A percentile compares a stretch with the other conserved stretches of the same genome.
Conservation (phyloP, 2,888 invertebrate species). For the Chalcosyrphus nemorum region DNA sequence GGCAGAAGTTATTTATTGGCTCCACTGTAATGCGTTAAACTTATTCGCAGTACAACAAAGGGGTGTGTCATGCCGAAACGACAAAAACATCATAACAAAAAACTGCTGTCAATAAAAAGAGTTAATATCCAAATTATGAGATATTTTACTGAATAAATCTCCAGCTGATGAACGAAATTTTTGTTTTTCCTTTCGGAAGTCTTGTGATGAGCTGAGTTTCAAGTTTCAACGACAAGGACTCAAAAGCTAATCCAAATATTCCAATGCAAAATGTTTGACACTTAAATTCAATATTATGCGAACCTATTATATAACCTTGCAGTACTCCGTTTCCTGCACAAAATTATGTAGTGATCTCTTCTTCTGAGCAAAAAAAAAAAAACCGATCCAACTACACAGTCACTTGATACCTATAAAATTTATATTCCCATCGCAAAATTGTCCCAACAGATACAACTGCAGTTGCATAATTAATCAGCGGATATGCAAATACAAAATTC, state of each 20-base stretch:
- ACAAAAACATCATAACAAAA: background rate
- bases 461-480: constrained; percentile 6
- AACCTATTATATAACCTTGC: too few relatives aligned
- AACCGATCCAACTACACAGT: background rate
- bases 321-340: background rate
- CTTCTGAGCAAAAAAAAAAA: background rate
- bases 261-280: too few relatives aligned
- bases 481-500: constrained; percentile 34
- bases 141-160: background rate
- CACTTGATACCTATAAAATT: background rate
- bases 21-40: too few relatives aligned
- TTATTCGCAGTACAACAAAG: too few relatives aligned
- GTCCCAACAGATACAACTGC: background rate
- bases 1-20: too few relatives aligned
- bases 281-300: too few relatives aligned
- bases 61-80: background rate
- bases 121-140: constrained; percentile 5
- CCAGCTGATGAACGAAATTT: too few relatives aligned
- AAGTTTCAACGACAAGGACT: too few relatives aligned
- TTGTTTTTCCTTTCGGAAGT: too few relatives aligned
- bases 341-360: background rate
- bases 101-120: background rate
- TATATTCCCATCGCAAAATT: constrained; percentile 21
- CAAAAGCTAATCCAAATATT: too few relatives aligned
- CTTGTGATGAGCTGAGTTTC: too few relatives aligned